phyloP scores from a whole-genome alignment of 2,888 invertebrate species.

The Nasonia oneida region DNA sequence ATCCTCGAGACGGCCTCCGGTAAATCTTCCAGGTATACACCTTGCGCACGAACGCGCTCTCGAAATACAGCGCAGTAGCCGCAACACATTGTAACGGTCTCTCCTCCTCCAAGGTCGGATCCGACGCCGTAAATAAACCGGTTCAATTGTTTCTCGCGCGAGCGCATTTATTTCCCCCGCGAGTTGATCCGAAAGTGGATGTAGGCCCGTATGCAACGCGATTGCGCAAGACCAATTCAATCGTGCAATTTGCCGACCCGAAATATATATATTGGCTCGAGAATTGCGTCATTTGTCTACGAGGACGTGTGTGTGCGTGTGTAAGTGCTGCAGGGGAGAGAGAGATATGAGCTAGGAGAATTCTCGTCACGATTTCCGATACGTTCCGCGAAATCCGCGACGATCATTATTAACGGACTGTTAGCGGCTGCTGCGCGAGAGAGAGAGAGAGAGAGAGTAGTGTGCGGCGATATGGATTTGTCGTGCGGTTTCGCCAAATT shows the following conservation, averaged over 20 bases:
- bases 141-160: constrained; percentile 37
- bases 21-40: background rate
- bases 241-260: constrained; percentile 27
- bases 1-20: background rate
- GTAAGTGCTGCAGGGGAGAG: background rate
- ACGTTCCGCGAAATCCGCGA: constrained; percentile 10
- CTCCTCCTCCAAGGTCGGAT: background rate
- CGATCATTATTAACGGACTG: constrained; percentile 37
- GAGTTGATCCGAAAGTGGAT: background rate
- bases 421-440: background rate
- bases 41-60: background rate
- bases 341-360: background rate
- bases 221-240: constrained; percentile 44
- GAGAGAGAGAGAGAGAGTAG: background rate
- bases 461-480: background rate
- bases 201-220: background rate
- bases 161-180: constrained; percentile 31
- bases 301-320: background rate
- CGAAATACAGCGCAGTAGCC: background rate
- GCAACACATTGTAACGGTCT: background rate
- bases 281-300: background rate
- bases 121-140: constrained; percentile 44
- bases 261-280: constrained; percentile 2
- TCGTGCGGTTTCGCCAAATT: background rate
- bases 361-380: constrained; percentile 34